Conservation (phyloP, 2,113 vertebrate genomes). For the Cebus imitator region DNA sequence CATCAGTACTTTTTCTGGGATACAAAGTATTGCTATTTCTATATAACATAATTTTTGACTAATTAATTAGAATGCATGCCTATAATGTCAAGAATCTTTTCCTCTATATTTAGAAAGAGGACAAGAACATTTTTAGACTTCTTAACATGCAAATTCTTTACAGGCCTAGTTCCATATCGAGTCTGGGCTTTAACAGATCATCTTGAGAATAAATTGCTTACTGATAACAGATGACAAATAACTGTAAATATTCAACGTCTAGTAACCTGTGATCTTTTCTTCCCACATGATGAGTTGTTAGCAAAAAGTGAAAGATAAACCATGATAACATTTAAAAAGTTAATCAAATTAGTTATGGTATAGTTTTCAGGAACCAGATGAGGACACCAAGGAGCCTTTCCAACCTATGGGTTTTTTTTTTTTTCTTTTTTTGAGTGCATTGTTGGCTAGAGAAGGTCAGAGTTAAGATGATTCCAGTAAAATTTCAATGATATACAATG, state of each 20-base stretch:
- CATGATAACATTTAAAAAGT: neutral
- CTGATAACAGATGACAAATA: constrained; percentile 2
- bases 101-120: constrained; percentile 60
- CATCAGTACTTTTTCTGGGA: constrained; percentile 44
- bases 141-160: constrained; percentile 6
- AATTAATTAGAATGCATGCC: constrained; percentile 70
- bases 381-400: neutral
- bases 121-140: constrained; percentile 59
- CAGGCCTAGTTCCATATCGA: neutral
- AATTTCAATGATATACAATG: neutral
- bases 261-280: constrained; percentile 16
- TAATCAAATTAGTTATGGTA: neutral
- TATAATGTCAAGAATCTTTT: constrained; percentile 58
- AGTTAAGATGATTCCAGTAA: neutral
- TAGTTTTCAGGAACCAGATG: constrained; percentile 18
- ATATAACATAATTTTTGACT: constrained; percentile 57
- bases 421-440: neutral
- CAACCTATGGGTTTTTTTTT: neutral
- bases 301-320: constrained; percentile 22
- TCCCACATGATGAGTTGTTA: neutral
- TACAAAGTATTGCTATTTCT: constrained; percentile 59
- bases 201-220: constrained; percentile 33
- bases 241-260: neutral
- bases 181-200: neutral
- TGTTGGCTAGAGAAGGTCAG: neutral